Evolutionary conservation across 2,888 invertebrate genomes (phyloP), one percentile per base, ranked within the genome.

Genomic region (Agrotis clavis): DNA sequence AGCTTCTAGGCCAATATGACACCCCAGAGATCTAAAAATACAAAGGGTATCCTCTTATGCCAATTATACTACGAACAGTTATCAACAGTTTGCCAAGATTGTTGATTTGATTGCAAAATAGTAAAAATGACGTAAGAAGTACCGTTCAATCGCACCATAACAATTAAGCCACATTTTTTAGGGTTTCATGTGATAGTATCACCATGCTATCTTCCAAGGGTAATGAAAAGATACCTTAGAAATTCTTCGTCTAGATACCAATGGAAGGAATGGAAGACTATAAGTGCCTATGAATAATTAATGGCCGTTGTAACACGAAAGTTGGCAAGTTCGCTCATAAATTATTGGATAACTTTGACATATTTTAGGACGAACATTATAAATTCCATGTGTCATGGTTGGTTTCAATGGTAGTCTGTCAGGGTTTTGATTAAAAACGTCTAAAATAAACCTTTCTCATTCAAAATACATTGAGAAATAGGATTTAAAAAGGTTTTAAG

Each of bases 281-380:
- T 48, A 57, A 21, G 35, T 16, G 13, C 83, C 85, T 83, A 85
- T 88, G 87, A 89, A 84, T 88, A 87, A 87, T 87, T 81, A n/a
- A n/a, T n/a, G 79, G 71, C 66, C 70, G 79, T 76, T 77, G 82
- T 75, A 81, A 88, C 79, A 79, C 78, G 54, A 77, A 88, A 89
- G 78, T 88, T 89, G 65, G 77, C 72, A 71, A 84, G 83, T 86
- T 72, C 30, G 41, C 84, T 77, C 81, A 77, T 61, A 68, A 81
- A 57, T 81, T 77, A 68, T 67, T 72, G 51, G 74, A 73, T n/a
- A 74, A 77, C 67, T 82, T 82, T 57, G 59, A 19, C 57, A 47
- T 57, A 64, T 70, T 74, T 74, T 82, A 65, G 50, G 65, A 56
- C 41, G 50, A 68, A 70, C 54, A 63, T 45, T 67, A 57, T 21